These are phyloP conservation scores for Clinocottus analis DNA, from an alignment of 2,113 vertebrate species.

Conservation along the genomic window DNA sequence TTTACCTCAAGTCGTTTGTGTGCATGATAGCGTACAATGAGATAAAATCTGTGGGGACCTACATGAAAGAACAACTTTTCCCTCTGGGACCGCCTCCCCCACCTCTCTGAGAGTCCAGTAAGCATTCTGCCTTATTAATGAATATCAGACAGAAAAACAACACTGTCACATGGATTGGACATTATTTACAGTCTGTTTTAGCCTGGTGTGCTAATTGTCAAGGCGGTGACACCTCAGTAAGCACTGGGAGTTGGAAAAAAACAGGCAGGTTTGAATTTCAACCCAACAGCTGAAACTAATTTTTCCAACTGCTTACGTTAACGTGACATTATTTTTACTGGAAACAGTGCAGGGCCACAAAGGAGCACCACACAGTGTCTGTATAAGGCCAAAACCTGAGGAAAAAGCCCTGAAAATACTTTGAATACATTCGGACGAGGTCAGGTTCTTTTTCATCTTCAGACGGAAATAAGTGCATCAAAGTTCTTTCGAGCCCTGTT, in stretches of 20 bases:
- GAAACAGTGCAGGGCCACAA: conserved; percentile 79
- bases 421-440: conserved; percentile 72
- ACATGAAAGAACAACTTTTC: conserved; percentile 83
- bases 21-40: conserved; percentile 82
- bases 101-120: conserved; percentile 74
- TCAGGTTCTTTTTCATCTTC: conserved; percentile 74
- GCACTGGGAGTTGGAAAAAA: conserved; percentile 61
- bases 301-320: conserved; percentile 84
- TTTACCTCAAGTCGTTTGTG: conserved; percentile 85
- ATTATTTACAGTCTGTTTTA: conserved; percentile 78
- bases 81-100: conserved; percentile 75
- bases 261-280: conserved; percentile 65
- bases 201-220: conserved; percentile 79
- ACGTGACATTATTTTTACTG: conserved; percentile 82
- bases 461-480: conserved; percentile 70
- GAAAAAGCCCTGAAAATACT: conserved; percentile 81
- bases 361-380: conserved; percentile 71
- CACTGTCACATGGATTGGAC: conserved; percentile 76
- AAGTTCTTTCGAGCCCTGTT: conserved; percentile 70
- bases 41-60: conserved; percentile 83
- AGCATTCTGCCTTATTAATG: conserved; percentile 81
- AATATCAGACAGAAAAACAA: conserved; percentile 84
- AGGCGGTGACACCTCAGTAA: conserved; percentile 75
- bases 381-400: conserved; percentile 84
- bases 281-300: conserved; percentile 80